Percentiles rank a stretch among this genome's conserved stretches.
Evolutionary conservation across 1,140 invertebrate genomes (phyloP).

Genomic region (Microvelia longipes): DNA sequence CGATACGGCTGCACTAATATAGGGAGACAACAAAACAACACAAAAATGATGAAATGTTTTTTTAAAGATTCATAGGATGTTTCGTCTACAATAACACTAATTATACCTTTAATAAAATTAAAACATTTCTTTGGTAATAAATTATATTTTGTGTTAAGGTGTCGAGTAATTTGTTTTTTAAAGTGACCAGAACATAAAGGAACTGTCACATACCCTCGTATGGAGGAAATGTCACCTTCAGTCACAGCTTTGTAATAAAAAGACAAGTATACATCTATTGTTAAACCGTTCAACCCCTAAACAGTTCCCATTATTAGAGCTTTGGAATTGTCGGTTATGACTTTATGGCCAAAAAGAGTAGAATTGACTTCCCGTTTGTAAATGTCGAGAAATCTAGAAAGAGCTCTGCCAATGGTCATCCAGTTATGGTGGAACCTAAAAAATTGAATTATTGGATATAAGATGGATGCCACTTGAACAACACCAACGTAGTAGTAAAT

Average conservation of each 20-base stretch:
- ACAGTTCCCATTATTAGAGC: neutral
- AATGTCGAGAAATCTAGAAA: neutral
- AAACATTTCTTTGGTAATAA: neutral
- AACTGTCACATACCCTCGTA: neutral
- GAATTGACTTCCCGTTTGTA: neutral
- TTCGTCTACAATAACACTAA: neutral
- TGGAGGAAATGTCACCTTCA: neutral
- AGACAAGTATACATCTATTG: neutral
- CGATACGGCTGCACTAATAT: neutral
- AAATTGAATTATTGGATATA: neutral
- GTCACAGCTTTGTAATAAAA: neutral
- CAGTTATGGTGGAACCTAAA: neutral
- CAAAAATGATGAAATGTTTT: neutral
- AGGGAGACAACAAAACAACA: neutral
- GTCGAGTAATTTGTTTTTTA: neutral
- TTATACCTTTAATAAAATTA: neutral
- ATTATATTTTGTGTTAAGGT: neutral
- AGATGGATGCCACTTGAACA: neutral
- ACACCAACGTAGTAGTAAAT: neutral
- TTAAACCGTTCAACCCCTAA: neutral
- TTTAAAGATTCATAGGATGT: neutral
- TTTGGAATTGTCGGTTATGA: neutral
- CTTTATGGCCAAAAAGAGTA: neutral
- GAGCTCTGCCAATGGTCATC: neutral
- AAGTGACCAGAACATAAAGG: neutral